These are phyloP conservation scores for Hiodon alosoides DNA, from an alignment of 2,113 vertebrate species.

Conservation along the genomic window DNA sequence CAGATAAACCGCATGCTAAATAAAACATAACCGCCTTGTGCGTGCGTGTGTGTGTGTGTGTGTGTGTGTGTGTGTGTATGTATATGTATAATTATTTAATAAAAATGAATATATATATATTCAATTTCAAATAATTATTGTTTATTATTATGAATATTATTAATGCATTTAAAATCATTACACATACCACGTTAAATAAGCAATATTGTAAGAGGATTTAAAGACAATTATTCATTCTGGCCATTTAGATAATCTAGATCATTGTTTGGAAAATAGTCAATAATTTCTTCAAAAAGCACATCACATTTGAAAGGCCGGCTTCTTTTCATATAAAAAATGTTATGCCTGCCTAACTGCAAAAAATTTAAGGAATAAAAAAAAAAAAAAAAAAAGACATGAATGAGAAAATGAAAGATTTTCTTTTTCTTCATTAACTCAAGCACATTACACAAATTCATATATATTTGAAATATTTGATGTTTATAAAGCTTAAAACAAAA, in stretches of 20 bases:
- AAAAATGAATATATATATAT: too few species aligned
- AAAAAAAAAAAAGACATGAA: not conserved
- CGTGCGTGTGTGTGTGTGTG: too few species aligned
- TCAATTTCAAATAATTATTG: too few species aligned
- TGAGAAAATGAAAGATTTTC: not conserved
- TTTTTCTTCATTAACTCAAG: not conserved
- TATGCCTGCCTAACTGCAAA: slow-evolving; percentile 1
- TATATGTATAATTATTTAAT: too few species aligned
- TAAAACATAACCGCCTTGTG: too few species aligned
- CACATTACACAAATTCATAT: not conserved
- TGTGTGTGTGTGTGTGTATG: too few species aligned
- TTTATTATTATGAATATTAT: too few species aligned
- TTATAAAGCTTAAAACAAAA: not conserved
- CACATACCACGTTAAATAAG: too few species aligned
- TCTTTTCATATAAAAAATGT: slow-evolving; percentile 14
- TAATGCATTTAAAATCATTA: too few species aligned
- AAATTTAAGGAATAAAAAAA: not conserved
- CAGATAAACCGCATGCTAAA: too few species aligned
- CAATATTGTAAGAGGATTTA: slow-evolving; percentile 9
- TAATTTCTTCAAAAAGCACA: slow-evolving; percentile 4
- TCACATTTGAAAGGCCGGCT: slow-evolving; percentile 1
- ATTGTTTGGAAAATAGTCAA: not conserved
- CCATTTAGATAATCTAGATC: not conserved
- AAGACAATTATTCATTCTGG: not conserved
- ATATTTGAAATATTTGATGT: slow-evolving; percentile 1